phyloP scores from a whole-genome alignment of 2,888 invertebrate genomes.

The Heteromurus nitidus region DNA sequence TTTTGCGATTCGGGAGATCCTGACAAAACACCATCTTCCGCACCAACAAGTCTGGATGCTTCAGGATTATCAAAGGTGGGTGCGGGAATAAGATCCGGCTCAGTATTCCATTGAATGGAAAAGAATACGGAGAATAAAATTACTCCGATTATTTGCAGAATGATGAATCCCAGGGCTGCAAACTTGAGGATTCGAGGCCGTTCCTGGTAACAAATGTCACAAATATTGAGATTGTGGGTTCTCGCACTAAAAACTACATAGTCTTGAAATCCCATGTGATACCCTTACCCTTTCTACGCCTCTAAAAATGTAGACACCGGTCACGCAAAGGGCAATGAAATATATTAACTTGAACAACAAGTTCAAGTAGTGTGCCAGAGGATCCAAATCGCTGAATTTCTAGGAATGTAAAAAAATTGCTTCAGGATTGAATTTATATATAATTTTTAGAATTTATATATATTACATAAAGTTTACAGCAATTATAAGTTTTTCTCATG shows the following conservation, averaged over 20 bases:
- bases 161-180: conserved; percentile 54
- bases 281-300: conserved; percentile 65
- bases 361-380: conserved; percentile 55
- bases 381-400: conserved; percentile 46
- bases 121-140: conserved; percentile 55
- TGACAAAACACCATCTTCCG: background rate
- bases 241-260: conserved; percentile 13
- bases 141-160: conserved; percentile 56
- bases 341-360: conserved; percentile 63
- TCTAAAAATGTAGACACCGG: conserved; percentile 64
- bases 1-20: conserved; percentile 10
- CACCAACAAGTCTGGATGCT: background rate
- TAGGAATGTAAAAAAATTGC: conserved; percentile 30
- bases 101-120: conserved; percentile 46
- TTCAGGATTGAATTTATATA: background rate
- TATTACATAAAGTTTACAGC: background rate
- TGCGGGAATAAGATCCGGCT: conserved; percentile 8
- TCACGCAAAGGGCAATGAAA: conserved; percentile 41
- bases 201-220: conserved; percentile 35
- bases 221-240: background rate
- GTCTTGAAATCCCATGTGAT: background rate
- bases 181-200: conserved; percentile 53
- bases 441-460: background rate
- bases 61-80: background rate
- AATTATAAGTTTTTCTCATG: background rate